phyloP scores from a whole-genome alignment of 1,140 invertebrate species.

The Solenopsis fugax region DNA sequence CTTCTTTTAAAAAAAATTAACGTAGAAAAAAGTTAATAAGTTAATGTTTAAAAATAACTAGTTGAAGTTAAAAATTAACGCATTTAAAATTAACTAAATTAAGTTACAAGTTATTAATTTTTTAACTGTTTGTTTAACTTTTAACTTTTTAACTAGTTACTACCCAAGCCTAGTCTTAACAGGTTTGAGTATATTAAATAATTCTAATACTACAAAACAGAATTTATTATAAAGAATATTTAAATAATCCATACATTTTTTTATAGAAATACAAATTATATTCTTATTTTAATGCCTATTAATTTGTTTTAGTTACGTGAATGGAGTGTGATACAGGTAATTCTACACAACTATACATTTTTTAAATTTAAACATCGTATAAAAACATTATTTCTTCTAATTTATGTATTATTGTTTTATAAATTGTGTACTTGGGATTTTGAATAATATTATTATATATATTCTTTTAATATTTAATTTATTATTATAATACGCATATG shows the following conservation, averaged over 20 bases:
- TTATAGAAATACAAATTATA: neutral
- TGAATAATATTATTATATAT: neutral
- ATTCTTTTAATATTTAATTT: neutral
- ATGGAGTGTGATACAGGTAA: conserved; percentile 63
- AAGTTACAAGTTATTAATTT: too few relatives aligned
- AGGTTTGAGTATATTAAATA: neutral
- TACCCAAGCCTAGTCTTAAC: too few relatives aligned
- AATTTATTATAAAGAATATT: neutral
- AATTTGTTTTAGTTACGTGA: conserved; percentile 57
- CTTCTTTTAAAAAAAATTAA: too few relatives aligned
- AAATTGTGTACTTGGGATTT: neutral
- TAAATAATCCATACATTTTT: conserved; percentile 1
- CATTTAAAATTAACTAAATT: too few relatives aligned
- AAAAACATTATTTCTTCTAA: neutral
- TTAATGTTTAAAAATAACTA: too few relatives aligned
- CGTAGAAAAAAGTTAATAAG: too few relatives aligned
- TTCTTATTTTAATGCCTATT: neutral
- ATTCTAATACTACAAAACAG: neutral
- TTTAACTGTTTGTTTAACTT: too few relatives aligned
- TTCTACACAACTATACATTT: neutral
- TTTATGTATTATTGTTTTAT: neutral
- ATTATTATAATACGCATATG: too few relatives aligned
- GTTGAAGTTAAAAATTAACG: too few relatives aligned
- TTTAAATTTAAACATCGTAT: neutral
- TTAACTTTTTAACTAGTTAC: too few relatives aligned